Evolutionary conservation across 1,140 invertebrate genomes (phyloP).

Genomic region (fruit fly (Drosophila melanogaster)): DNA sequence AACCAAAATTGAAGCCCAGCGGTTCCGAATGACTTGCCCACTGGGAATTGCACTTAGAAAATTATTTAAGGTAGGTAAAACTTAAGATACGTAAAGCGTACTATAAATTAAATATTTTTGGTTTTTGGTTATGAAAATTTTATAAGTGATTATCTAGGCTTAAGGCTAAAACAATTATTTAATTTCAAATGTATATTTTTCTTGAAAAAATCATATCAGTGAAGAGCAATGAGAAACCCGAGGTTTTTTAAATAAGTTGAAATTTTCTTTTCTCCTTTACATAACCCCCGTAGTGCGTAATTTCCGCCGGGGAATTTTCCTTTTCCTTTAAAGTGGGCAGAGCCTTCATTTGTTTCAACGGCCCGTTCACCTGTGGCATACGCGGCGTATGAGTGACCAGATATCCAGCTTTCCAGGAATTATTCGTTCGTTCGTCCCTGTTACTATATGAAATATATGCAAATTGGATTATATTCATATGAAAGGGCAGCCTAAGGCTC

Average conservation of each 20-base stretch:
- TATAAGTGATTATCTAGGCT: too few species aligned
- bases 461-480: conserved; percentile 80
- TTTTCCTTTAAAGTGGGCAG: conserved; percentile 33
- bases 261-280: neutral
- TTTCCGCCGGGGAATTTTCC: conserved; percentile 40
- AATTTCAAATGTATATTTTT: too few species aligned
- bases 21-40: neutral
- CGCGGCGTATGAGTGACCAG: conserved; percentile 57
- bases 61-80: too few species aligned
- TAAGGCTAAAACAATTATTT: too few species aligned
- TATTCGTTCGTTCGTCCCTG: conserved; percentile 21
- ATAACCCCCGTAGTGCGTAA: conserved; percentile 36
- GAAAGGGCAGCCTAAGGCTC: conserved; percentile 29
- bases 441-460: conserved; percentile 69
- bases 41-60: conserved; percentile 2
- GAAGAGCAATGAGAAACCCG: too few species aligned
- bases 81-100: too few species aligned
- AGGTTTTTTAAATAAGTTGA: neutral
- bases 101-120: neutral
- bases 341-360: conserved; percentile 14
- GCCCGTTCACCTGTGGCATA: conserved; percentile 63
- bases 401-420: conserved; percentile 33
- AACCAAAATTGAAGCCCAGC: neutral
- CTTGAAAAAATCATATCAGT: too few species aligned
- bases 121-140: too few species aligned